Evolutionary conservation across 2,888 invertebrate genomes (phyloP), one percentile per base, ranked within the genome.

Genomic region (Tinea trinotella): DNA sequence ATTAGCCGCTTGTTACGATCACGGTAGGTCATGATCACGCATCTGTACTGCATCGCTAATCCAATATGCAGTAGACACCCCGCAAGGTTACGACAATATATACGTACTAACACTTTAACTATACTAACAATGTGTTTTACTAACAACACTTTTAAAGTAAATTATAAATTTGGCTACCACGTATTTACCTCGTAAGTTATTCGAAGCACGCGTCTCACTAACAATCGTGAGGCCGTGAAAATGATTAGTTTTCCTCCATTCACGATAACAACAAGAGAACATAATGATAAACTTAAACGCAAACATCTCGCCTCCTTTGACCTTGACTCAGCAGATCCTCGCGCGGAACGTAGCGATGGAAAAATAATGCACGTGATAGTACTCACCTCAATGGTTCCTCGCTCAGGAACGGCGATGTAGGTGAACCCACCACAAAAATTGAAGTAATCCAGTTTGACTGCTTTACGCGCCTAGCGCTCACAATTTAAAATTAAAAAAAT

Each of bases 371-470:
- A 83, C 84, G 83, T 84, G 84, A 83, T 71, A 64, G 67, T 76
- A 83, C 83, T 73, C 83, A 84, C 84, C 84, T 84, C 76, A 24
- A 17, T 40, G 40, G 40, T 46, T 46, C 46, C 46, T 7, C 15
- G 40, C 19, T 46, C 46, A 46, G 46, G 82, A 80, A 81, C 81
- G 83, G 83, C 84, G 78, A 84, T 84, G 82, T 71, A 82, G 82
- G 76, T 83, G 76, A 83, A 83, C 81, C 77, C 77, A 76, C 81
- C 82, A 76, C 81, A 82, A 79, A 73, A 74, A 74, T 77, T 77
- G 73, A 75, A 87, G 87, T 88, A 87, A 87, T 88, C 87, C 88
- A 88, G 79, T 82, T 79, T 86, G 87, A 86, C 86, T 87, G 81
- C 76, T 66, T 78, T 73, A 74, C 80, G 76, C 80, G 83, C 83